These are phyloP conservation scores for Falco concolor DNA, from an alignment of 2,797 vertebrate genomes.

Conservation along the genomic window DNA sequence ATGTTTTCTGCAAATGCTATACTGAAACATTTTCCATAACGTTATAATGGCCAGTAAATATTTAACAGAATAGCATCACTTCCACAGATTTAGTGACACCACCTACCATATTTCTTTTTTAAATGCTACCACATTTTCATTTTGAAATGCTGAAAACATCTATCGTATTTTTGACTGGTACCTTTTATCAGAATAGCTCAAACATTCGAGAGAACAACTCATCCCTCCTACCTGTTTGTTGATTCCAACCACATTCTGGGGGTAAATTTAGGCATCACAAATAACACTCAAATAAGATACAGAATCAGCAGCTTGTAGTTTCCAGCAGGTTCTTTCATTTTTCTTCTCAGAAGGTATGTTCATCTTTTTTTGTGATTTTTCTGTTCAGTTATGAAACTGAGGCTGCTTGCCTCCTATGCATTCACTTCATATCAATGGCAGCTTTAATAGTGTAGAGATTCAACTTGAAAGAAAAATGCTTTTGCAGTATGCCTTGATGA, in stretches of 20 bases:
- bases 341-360: slow-evolving; percentile 43
- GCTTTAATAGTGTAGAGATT: background rate
- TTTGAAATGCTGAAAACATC: background rate
- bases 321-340: slow-evolving; percentile 31
- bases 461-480: background rate
- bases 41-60: background rate
- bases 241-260: background rate
- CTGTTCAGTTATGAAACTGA: slow-evolving; percentile 15
- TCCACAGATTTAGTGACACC: background rate
- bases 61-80: background rate
- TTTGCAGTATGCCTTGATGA: background rate
- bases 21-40: background rate
- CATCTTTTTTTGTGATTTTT: background rate
- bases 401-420: background rate
- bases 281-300: slow-evolving; percentile 35
- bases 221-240: slow-evolving; percentile 18
- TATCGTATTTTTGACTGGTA: slow-evolving; percentile 35
- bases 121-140: background rate
- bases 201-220: background rate
- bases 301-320: slow-evolving; percentile 44
- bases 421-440: slow-evolving; percentile 10
- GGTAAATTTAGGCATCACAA: slow-evolving; percentile 38
- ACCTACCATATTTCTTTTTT: background rate
- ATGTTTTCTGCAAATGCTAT: background rate
- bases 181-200: slow-evolving; percentile 51